Evolutionary conservation across 2,797 vertebrate genomes (phyloP).

Genomic region (Rhodeus uyekii): DNA sequence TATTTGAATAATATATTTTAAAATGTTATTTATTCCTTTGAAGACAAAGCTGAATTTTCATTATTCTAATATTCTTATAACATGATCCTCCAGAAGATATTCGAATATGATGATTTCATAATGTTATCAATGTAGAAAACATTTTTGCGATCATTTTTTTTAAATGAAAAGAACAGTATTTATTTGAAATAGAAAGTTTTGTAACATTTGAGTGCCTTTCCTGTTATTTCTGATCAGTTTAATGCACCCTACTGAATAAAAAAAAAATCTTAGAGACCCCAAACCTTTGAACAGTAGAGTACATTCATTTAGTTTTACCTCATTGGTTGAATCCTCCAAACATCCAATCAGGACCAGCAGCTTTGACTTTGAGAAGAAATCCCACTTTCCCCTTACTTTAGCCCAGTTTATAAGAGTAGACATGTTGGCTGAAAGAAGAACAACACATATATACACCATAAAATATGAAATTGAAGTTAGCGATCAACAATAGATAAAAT

Average conservation of each 20-base stretch:
- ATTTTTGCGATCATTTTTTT: not conserved
- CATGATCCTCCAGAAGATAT: not conserved
- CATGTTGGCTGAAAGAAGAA: conserved; percentile 76
- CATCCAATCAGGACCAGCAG: conserved; percentile 82
- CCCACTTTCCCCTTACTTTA: conserved; percentile 78
- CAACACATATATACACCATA: not conserved
- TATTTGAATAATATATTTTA: not conserved
- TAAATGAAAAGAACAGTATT: not conserved
- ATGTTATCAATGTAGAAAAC: not conserved
- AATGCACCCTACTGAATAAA: not conserved
- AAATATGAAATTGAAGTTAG: not conserved
- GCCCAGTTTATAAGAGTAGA: conserved; percentile 75
- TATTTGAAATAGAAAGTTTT: not conserved
- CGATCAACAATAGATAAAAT: not conserved
- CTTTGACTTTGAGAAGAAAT: conserved; percentile 81
- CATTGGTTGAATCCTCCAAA: conserved; percentile 88
- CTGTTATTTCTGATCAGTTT: not conserved
- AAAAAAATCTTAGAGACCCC: not conserved
- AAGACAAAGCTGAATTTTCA: not conserved
- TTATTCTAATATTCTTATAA: not conserved
- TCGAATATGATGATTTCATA: not conserved
- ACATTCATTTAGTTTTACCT: conserved; percentile 72
- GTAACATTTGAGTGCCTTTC: not conserved
- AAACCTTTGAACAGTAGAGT: not conserved
- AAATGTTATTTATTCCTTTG: not conserved